Percentiles rank a stretch among this genome's conserved stretches.
These are phyloP conservation scores for Cheilosia variabilis DNA, from an alignment of 2,888 invertebrate genomes.

Conservation along the genomic window DNA sequence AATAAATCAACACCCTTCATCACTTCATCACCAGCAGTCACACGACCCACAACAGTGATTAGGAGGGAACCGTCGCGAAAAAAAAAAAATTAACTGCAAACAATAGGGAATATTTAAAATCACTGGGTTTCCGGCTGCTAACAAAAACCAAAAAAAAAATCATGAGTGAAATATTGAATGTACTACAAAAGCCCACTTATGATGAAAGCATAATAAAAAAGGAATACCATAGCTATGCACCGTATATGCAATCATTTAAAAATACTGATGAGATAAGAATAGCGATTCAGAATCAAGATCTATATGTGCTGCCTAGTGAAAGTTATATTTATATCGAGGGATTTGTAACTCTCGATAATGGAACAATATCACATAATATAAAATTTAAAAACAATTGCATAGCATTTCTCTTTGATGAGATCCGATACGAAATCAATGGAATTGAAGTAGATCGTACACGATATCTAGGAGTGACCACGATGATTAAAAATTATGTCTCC, in stretches of 20 bases:
- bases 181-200: constrained; percentile 41
- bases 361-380: constrained; percentile 38
- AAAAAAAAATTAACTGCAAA: constrained; percentile 28
- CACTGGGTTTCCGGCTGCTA: constrained; percentile 35
- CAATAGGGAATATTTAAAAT: constrained; percentile 60
- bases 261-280: constrained; percentile 67
- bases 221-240: constrained; percentile 52
- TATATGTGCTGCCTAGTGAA: constrained; percentile 39
- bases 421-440: constrained; percentile 42
- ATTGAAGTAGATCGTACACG: constrained; percentile 24
- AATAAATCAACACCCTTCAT: neutral
- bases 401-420: constrained; percentile 46
- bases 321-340: constrained; percentile 43
- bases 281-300: constrained; percentile 57
- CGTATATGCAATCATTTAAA: constrained; percentile 53
- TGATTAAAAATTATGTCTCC: constrained; percentile 80
- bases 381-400: constrained; percentile 40
- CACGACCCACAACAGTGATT: constrained; percentile 1
- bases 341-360: constrained; percentile 33
- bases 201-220: constrained; percentile 52
- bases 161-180: constrained; percentile 72
- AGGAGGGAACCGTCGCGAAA: constrained; percentile 2
- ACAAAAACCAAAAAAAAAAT: neutral
- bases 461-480: constrained; percentile 78
- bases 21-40: constrained; percentile 16